A percentile compares a stretch with the other conserved stretches of the same genome.
These are phyloP conservation scores for Dynastes hyllus DNA, from an alignment of 2,888 invertebrate species.

Conservation along the genomic window DNA sequence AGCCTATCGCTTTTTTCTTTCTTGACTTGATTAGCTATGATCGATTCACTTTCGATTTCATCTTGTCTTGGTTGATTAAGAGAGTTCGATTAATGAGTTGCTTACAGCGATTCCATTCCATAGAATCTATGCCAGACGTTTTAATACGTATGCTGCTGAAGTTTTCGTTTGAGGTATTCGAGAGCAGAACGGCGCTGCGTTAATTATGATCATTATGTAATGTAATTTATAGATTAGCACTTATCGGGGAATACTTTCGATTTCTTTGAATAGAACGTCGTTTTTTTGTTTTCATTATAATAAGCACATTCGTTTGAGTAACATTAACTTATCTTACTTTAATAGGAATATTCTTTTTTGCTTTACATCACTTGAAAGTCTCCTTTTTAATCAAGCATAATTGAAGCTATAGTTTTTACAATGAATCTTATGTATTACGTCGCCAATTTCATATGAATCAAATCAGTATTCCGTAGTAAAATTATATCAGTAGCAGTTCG, in stretches of 20 bases:
- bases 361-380: no score
- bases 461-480: no score
- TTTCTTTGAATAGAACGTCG: not conserved
- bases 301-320: no score
- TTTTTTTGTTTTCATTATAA: no score
- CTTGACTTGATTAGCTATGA: not conserved
- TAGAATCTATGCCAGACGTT: not conserved
- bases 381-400: no score
- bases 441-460: no score
- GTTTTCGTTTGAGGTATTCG: not conserved
- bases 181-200: not conserved
- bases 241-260: not conserved
- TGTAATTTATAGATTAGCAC: not conserved
- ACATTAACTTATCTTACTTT: no score
- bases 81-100: not conserved
- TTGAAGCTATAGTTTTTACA: no score
- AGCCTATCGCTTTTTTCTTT: not conserved
- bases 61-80: not conserved
- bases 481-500: no score
- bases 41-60: conserved; percentile 22
- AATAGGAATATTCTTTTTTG: no score
- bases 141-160: not conserved
- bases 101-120: not conserved
- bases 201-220: not conserved
- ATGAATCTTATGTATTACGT: no score